phyloP scores from a whole-genome alignment of 2,113 vertebrate genomes.

The Tyto alba region DNA sequence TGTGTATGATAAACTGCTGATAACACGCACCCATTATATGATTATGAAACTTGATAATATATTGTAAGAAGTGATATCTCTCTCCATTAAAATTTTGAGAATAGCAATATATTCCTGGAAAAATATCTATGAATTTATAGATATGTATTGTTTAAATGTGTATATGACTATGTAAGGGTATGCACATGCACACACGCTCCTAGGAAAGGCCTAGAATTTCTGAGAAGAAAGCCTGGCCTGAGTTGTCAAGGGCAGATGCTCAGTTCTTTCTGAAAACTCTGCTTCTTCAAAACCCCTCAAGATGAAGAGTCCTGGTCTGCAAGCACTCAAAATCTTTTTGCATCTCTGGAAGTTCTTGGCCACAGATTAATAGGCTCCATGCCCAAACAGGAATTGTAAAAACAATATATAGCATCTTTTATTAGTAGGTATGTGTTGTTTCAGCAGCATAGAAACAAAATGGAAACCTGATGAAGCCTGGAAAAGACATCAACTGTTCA shows the following conservation, averaged over 20 bases:
- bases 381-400: background rate
- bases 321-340: background rate
- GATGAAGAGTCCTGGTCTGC: background rate
- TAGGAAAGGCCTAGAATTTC: background rate
- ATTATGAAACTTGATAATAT: slow-evolving; percentile 37
- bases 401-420: background rate
- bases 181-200: accelerated
- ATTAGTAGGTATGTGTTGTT: background rate
- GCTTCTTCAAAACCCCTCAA: background rate
- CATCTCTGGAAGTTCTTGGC: background rate
- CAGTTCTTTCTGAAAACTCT: background rate
- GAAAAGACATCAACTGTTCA: background rate
- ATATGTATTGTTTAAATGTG: background rate
- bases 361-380: accelerated
- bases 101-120: background rate
- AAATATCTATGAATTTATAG: background rate
- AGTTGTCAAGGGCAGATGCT: background rate
- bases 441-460: background rate
- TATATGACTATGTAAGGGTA: accelerated
- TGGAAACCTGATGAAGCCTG: background rate
- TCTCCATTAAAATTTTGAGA: slow-evolving; percentile 27
- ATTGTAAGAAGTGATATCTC: background rate
- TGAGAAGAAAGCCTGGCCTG: background rate
- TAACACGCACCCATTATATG: background rate
- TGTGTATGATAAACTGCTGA: background rate